Base-by-base conservation (phyloP, 1,140 invertebrate genomes). In the Drosophila quadrilineata region DNA sequence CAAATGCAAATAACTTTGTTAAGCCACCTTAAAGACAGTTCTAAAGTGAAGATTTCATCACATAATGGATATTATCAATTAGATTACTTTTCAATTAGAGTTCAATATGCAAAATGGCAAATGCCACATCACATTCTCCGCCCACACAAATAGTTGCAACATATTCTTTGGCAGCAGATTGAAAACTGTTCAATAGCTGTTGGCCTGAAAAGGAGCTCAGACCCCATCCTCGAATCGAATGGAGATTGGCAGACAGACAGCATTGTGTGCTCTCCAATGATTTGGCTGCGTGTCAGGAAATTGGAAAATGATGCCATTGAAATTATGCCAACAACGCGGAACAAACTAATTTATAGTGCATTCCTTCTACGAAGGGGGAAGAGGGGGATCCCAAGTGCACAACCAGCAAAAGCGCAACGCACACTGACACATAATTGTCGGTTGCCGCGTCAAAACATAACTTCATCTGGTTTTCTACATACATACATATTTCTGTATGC, bases 281-380 rank as follows among this genome's bases (percentile, higher is more conserved):
- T 19, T 57, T 24, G 33, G 33, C 4, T 48, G 19, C 21, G 28
- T 14, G 16, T 41, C 57, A 58, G 64, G 65, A 77, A 74, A 77
- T 73, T 76, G 63, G 8, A 35, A 35, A 63, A 38, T 12, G 36
- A 14, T 57, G 28, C 12, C 59, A 56, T 53, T 56, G 54, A 53
- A 63, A 46, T 35, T 28, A 64, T 52, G 64, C 36, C 29, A 59
- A 41, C 26, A 8, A 12, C 19, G 14, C 6, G 12, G 38, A 67
- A 58, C 14, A 69, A 50, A 46, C 53, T 73, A 79, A 77, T 77
- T 77, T 77, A 73, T 73, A 38, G 19, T 6, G 5, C 31, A 48
- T 19, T 38, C 33, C 14, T 28, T 17, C 14, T n/a, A n/a, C n/a
- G n/a, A n/a, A n/a, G n/a, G n/a, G n/a, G n/a, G n/a, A n/a, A n/a